Base-by-base conservation (phyloP, 92 coral and sea anemone genomes). In the Scolanthus callimorphus region DNA sequence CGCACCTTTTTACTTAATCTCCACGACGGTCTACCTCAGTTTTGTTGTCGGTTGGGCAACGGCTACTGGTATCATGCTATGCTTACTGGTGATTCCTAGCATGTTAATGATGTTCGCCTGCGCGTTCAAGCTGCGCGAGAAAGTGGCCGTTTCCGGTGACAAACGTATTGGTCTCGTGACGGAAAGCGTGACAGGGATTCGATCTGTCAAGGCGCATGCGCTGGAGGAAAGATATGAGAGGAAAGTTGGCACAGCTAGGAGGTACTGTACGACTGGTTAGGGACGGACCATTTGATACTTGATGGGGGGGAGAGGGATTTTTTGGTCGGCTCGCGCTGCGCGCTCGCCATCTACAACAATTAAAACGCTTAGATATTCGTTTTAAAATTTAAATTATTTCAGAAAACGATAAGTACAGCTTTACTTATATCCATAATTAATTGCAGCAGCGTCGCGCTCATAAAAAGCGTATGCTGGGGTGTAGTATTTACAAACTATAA, bases 101-200 rank as follows among this genome's bases (percentile, higher is more conserved):
- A 20, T 21, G 9, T 13, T 48, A 4, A 8, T 48, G 9, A 9
- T 17, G 53, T 13, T 20, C 19, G 9, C 9, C 53, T 8, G 9
- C 53, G 24, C 19, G 9, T 10, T 9, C 17, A 48, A 20, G 20
- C 20, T 4, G 6, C 53, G 53, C 8, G 24, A 17, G 19, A 48
- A 48, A 20, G 19, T 21, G 19, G 53, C 10, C 4, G 10, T 12
- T 8, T 10, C 24, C 6, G 19, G 19, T 13, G 53, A 48, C 20
- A 6, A 20, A 21, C 53, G 53, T 17, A 20, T 48, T 13, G 17
- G 17, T 13, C 19, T 48, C 6, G 6, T 48, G 6, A 17, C 17
- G 9, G 53, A 48, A 48, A 4, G 17, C 8, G 53, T 48, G 53
- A 21, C 53, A 17, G 53, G 19, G 20, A 48, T 48, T 48, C 53